Percentiles rank a stretch among this genome's conserved stretches.
These are phyloP conservation scores for Megamerina dolium DNA, from an alignment of 2,888 invertebrate species.

Conservation along the genomic window DNA sequence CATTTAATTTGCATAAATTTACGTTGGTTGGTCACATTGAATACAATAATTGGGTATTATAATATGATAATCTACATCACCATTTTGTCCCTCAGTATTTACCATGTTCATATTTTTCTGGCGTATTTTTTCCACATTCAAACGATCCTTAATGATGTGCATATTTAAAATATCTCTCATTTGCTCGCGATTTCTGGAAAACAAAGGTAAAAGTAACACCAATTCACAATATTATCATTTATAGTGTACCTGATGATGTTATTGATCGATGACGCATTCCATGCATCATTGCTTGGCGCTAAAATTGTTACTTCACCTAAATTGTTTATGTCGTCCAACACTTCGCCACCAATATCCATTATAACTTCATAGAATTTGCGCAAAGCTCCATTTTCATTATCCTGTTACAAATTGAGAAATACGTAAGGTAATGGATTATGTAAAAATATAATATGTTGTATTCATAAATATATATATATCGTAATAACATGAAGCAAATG, in stretches of 20 bases:
- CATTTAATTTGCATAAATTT: too few species aligned
- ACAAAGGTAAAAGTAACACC: neutral
- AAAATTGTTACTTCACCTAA: constrained; percentile 76
- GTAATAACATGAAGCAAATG: too few species aligned
- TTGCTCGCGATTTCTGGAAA: constrained; percentile 59
- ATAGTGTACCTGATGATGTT: constrained; percentile 56
- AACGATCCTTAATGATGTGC: constrained; percentile 71
- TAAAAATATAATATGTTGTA: neutral
- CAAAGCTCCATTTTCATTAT: constrained; percentile 68
- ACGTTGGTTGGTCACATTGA: too few species aligned
- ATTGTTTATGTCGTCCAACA: constrained; percentile 63
- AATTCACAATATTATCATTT: neutral
- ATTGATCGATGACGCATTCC: constrained; percentile 68
- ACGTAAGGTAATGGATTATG: neutral
- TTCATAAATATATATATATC: too few species aligned
- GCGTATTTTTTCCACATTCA: constrained; percentile 70
- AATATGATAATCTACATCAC: too few species aligned
- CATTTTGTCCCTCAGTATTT: constrained; percentile 29
- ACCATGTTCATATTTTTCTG: constrained; percentile 67
- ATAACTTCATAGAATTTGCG: constrained; percentile 79
- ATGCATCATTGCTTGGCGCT: constrained; percentile 84
- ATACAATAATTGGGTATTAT: neutral
- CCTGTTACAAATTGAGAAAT: constrained; percentile 47
- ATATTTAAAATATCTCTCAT: constrained; percentile 73
- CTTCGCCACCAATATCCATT: constrained; percentile 68